These are phyloP conservation scores for Atractosteus spatula DNA, from an alignment of 2,113 vertebrate genomes.

Conservation along the genomic window DNA sequence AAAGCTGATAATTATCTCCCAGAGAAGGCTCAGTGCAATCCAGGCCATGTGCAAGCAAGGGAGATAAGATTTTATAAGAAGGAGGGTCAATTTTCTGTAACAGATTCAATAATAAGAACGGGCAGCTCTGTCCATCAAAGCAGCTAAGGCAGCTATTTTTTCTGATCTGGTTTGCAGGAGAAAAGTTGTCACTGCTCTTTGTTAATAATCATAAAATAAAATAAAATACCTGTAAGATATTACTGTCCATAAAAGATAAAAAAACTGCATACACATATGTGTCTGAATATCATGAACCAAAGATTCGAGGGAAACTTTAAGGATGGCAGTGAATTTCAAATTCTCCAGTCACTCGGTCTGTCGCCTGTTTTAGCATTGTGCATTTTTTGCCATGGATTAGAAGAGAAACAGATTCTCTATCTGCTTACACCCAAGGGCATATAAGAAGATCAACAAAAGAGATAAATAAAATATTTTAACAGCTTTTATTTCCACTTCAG, in stretches of 20 bases:
- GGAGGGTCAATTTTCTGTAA: constrained; percentile 6
- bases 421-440: not conserved
- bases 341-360: too few species aligned
- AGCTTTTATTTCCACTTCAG: not conserved
- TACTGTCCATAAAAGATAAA: not conserved
- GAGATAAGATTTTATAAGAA: constrained; percentile 40
- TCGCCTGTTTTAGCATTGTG: too few species aligned
- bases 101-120: not conserved
- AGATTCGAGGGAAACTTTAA: too few species aligned
- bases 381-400: too few species aligned
- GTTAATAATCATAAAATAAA: not conserved
- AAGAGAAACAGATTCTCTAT: not conserved
- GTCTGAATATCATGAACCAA: too few species aligned
- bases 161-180: not conserved
- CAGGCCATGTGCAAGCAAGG: constrained; percentile 35
- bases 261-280: not conserved
- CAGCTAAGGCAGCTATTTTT: not conserved
- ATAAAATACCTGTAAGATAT: not conserved
- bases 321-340: too few species aligned
- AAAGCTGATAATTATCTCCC: constrained; percentile 65
- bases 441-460: not conserved
- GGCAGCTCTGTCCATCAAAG: not conserved
- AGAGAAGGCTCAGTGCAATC: constrained; percentile 48
- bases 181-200: too few species aligned
- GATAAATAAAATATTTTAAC: constrained; percentile 8